Evolutionary conservation across 2,797 vertebrate genomes (phyloP), one percentile per base, ranked within the genome.

Genomic region (Helicolenus hilgendorfi): DNA sequence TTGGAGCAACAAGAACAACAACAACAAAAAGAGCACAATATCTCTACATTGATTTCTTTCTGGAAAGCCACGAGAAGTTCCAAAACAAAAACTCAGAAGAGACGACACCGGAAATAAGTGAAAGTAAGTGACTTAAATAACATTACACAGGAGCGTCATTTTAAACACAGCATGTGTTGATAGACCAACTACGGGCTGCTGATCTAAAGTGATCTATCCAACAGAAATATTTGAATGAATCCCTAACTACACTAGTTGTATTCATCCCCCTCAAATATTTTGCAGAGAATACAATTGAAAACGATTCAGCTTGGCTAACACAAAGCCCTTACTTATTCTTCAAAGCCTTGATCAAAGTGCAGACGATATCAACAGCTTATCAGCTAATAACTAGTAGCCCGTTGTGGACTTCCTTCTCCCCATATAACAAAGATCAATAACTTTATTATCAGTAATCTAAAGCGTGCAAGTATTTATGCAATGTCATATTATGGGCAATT

Each of bases 301-400:
- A 24, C 38, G 8, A 35, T 49, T 55, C 7, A 35, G 53, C 15
- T 58, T 18, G 15, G 3, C 9, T 11, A 10, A 56, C 79, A 81
- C 59, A 77, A 79, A 18, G 38, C 24, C 31, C 2, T 29, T 35
- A 67, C 49, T 75, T 38, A 65, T 55, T 62, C 60, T 41, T 69
- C 15, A 77, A 31, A 88, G 84, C 55, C 29, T 75, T 76, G 22
- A 84, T 91, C 83, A 80, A 4, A 14, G 65, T 1, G 29, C 60
- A 79, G 55, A 91, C 22, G 14, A 86, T 77, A 93, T 89, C 79
- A 92, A 27, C 15, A 33, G 38, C 69, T 86, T 83, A 90, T 89
- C 85, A 89, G 68, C 27, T 18, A 31, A 60, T 62, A 11, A 70
- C 58, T n/a, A 63, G 56, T 31, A 67, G 62, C 27, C 76, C 13